A percentile compares a stretch with the other conserved stretches of the same genome.
phyloP scores from a whole-genome alignment of 2,888 invertebrate species.

The Euplexia lucipara region DNA sequence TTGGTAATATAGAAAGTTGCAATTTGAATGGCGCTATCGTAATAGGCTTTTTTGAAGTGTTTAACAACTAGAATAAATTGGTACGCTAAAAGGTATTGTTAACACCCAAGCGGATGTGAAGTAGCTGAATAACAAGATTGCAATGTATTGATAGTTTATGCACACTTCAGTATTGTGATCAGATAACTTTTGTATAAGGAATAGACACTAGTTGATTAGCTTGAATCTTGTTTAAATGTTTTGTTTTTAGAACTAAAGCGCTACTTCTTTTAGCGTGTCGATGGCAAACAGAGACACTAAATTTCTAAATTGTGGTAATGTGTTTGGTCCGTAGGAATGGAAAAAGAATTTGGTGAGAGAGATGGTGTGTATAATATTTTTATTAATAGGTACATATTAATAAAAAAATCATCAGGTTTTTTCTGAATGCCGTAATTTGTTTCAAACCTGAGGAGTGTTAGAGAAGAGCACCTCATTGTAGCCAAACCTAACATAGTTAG shows the following conservation, averaged over 20 bases:
- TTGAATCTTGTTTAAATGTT: neutral
- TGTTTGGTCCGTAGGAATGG: too few relatives aligned
- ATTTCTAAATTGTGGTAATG: too few relatives aligned
- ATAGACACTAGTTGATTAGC: neutral
- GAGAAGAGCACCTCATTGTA: too few relatives aligned
- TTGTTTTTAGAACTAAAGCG: too few relatives aligned
- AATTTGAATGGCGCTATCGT: slow-evolving; percentile 37
- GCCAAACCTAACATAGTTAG: neutral
- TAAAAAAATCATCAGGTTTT: too few relatives aligned
- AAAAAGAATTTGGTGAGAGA: too few relatives aligned
- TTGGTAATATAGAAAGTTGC: slow-evolving; percentile 39
- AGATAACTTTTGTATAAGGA: slow-evolving; percentile 6
- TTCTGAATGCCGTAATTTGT: too few relatives aligned
- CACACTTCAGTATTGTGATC: slow-evolving; percentile 15
- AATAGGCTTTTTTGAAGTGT: slow-evolving; percentile 36
- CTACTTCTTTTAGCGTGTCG: too few relatives aligned
- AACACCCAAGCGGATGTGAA: slow-evolving; percentile 43
- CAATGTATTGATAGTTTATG: slow-evolving; percentile 23
- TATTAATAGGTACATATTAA: too few relatives aligned
- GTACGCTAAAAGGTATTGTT: slow-evolving; percentile 43
- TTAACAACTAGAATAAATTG: slow-evolving; percentile 44
- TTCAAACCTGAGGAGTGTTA: too few relatives aligned
- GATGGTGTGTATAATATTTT: too few relatives aligned
- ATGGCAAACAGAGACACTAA: too few relatives aligned
- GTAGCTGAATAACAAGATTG: slow-evolving; percentile 38